These are phyloP conservation scores for Pardosa pseudoannulata DNA, from an alignment of 2,888 invertebrate genomes.

Conservation along the genomic window DNA sequence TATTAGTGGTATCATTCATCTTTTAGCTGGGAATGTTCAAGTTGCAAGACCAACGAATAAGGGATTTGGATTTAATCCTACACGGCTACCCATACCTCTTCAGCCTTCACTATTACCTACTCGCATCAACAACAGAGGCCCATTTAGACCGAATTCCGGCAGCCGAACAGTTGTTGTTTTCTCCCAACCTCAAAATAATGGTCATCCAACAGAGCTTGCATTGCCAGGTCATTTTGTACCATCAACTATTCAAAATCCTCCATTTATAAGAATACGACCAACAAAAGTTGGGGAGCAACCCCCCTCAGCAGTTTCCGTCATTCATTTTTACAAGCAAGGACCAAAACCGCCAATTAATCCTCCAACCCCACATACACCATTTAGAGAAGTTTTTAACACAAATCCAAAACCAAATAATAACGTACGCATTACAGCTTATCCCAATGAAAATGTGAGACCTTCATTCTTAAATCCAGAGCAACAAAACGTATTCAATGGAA, in stretches of 20 bases:
- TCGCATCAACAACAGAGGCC: slow-evolving; percentile 66
- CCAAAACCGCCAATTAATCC: neutral
- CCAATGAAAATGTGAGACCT: slow-evolving; percentile 9
- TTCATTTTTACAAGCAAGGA: slow-evolving; percentile 31
- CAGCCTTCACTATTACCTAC: slow-evolving; percentile 27
- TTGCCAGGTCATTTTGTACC: neutral
- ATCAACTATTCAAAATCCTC: slow-evolving; percentile 14
- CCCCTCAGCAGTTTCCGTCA: slow-evolving; percentile 22
- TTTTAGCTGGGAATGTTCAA: slow-evolving; percentile 92
- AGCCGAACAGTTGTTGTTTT: slow-evolving; percentile 54
- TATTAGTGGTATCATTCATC: slow-evolving; percentile 88
- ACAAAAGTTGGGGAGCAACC: slow-evolving; percentile 33
- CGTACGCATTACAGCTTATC: neutral
- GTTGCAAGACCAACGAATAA: slow-evolving; percentile 79
- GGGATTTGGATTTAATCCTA: slow-evolving; percentile 2
- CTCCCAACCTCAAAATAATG: slow-evolving; percentile 51
- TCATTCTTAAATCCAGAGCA: slow-evolving; percentile 3
- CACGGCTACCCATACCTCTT: slow-evolving; percentile 29
- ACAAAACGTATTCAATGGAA: slow-evolving; percentile 5
- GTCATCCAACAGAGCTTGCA: slow-evolving; percentile 10
- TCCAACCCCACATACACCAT: slow-evolving; percentile 10
- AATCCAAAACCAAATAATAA: slow-evolving; percentile 16
- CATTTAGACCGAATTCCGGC: slow-evolving; percentile 24
- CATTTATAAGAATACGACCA: slow-evolving; percentile 24
- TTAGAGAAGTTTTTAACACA: slow-evolving; percentile 35